A percentile compares a stretch with the other conserved stretches of the same genome.
Conservation (phyloP, 1,140 invertebrate species). For the Campoletis sonorensis region DNA sequence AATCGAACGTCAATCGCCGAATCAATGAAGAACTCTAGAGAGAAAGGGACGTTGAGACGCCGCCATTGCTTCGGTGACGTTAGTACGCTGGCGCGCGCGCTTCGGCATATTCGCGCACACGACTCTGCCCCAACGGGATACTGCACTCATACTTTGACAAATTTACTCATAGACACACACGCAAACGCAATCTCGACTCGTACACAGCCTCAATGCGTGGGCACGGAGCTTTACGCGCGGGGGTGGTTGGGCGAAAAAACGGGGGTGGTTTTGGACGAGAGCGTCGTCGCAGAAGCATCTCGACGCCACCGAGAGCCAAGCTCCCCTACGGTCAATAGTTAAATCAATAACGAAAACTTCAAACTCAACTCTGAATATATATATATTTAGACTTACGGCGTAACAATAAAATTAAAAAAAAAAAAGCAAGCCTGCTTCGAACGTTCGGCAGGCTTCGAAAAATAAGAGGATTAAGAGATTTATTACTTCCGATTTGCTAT, state of each 20-base stretch:
- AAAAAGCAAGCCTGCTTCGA: too few species aligned
- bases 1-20: conserved; percentile 54
- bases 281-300: conserved; percentile 29
- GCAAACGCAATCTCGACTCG: not conserved
- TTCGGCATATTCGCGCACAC: conserved; percentile 1
- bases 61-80: conserved; percentile 41
- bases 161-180: not conserved
- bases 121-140: not conserved
- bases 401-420: too few species aligned
- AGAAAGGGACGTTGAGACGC: conserved; percentile 34
- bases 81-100: conserved; percentile 42
- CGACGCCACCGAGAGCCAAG: conserved; percentile 24
- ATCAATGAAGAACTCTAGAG: conserved; percentile 53
- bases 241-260: not conserved
- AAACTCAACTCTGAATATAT: not conserved
- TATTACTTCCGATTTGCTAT: too few species aligned
- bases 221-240: not conserved
- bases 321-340: conserved; percentile 59
- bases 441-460: too few species aligned
- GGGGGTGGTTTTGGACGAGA: conserved; percentile 25
- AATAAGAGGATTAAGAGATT: too few species aligned
- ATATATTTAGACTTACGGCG: too few species aligned
- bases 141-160: not conserved
- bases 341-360: conserved; percentile 59
- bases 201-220: not conserved